Base-by-base conservation (phyloP, 2,797 vertebrate species). In the Micromesistius poutassou region DNA sequence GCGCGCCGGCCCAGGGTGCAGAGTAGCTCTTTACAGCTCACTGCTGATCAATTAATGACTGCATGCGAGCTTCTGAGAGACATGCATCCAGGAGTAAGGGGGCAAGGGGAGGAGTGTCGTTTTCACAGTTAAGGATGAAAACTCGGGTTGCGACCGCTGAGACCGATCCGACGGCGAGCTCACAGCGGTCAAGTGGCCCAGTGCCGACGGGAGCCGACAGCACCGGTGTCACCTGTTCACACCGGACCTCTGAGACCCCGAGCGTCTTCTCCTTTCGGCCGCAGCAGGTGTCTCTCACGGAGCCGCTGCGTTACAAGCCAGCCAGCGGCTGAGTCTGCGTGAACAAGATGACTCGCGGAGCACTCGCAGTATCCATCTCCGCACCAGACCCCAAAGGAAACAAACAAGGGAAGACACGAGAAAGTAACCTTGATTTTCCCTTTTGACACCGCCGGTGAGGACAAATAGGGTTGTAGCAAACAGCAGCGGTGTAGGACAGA, bases 11-110 rank as follows among this genome's bases (percentile, higher is more conserved):
- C 35, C 82, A 87, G 86, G 83, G 62, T 80, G 85, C 82, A 82
- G 86, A 92, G 89, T 86, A 89, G 89, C 88, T 87, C 88, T 90
- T 92, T 90, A 89, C 90, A 90, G 86, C 89, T 88, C 90, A 85
- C 79, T 88, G 36, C 87, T 85, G 88, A 93, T 89, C 88, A 87
- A 91, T 90, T 91, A 92, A 92, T 92, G 90, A 91, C 82, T 78
- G 78, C 68, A 25, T 89, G 85, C 76, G 87, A 90, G 89, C 85
- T 80, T 75, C 78, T 30, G 81, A 84, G 82, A 86, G 81, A 86
- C 80, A 80, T 80, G 86, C 80, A 74, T 82, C 55, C 72, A 80
- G 74, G 83, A 78, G 82, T 87, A 80, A 86, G 78, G 84, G 77
- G 78, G 28, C 22, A 3, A 36, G 76, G 42, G 76, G 76, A 55